Percentiles rank a stretch among this genome's conserved stretches.
Evolutionary conservation across 2,797 vertebrate species (phyloP).

Genomic region (Phrynocephalus guinanensis): DNA sequence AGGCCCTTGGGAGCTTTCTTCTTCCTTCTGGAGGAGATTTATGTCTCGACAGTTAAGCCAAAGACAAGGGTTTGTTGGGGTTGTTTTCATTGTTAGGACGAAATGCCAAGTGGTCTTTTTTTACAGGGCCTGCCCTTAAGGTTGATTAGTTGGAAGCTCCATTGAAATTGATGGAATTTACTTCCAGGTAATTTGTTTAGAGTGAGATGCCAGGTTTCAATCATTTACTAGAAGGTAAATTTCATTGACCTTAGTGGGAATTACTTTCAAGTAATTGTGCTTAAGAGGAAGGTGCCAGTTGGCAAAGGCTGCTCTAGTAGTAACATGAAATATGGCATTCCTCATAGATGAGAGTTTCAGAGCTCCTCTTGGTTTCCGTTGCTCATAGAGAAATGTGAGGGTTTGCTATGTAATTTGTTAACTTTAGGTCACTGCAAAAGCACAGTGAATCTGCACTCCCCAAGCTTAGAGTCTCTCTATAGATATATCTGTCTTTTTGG

Average conservation of each 20-base stretch:
- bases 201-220: slow-evolving; percentile 15
- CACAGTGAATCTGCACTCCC: not conserved
- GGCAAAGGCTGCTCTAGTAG: slow-evolving; percentile 15
- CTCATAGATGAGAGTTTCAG: slow-evolving; percentile 17
- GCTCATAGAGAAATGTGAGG: slow-evolving; percentile 1
- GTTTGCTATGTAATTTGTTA: not conserved
- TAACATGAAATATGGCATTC: slow-evolving; percentile 30
- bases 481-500: not conserved
- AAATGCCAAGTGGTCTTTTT: slow-evolving; percentile 12
- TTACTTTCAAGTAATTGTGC: slow-evolving; percentile 25
- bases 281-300: slow-evolving; percentile 24
- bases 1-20: not conserved
- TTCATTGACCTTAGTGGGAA: slow-evolving; percentile 26
- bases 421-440: not conserved
- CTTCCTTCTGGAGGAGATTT: slow-evolving; percentile 16
- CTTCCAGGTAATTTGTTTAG: slow-evolving; percentile 17
- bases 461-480: not conserved
- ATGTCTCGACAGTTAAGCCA: slow-evolving; percentile 11
- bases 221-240: slow-evolving; percentile 27
- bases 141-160: not conserved
- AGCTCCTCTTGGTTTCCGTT: slow-evolving; percentile 18
- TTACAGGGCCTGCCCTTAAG: not conserved
- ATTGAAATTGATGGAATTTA: slow-evolving; percentile 5
- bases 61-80: slow-evolving; percentile 9
- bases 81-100: slow-evolving; percentile 22